Base-by-base conservation (phyloP, 2,888 invertebrate species). In the Stegana nigrithorax region DNA sequence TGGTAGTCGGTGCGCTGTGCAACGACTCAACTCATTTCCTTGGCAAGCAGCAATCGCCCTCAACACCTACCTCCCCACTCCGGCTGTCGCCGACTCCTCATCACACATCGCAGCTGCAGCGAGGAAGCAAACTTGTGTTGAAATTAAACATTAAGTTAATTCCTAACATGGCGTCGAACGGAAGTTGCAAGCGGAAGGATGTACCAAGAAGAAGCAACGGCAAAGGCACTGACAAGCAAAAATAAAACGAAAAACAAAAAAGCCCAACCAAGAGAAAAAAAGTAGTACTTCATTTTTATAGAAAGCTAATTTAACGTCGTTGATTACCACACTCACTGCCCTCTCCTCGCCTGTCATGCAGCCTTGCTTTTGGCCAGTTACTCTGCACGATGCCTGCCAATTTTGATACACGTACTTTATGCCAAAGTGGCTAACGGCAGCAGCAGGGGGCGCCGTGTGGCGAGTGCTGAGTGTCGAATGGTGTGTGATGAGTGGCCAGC, bases 71-170 rank as follows among this genome's bases (percentile, higher is more conserved):
- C 10, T 36, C 4, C 14, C 17, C 7, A 21, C 45, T 17, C 12
- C 19, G 6, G 17, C 12, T 45, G 21, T 45, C 21, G 7, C 6
- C 23, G 21, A 45, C 4, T 19, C 23, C 5, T 7, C 45, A 4
- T 53, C 25, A 4, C 12, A 3, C 26, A 26, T n/a, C 36, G 21
- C 45, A 23, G 32, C 53, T 23, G 25, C 25, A 23, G 12, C 32
- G 53, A 29, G 32, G 32, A 53, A 53, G 53, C 29, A 53, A 53
- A 53, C 53, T 53, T 53, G 53, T 53, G 53, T 53, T 19, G 53
- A 53, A 53, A 53, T 53, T 53, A 53, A 53, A 53, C 53, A 53
- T 53, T 53, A 53, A 53, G 53, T 53, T 53, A 53, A 53, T 53
- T 53, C 53, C 53, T 53, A 53, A 53, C 53, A 53, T 53, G 53